Percentiles rank a stretch among this genome's conserved stretches.
These are phyloP conservation scores for Cirrhinus molitorella DNA, from an alignment of 2,797 vertebrate genomes.

Conservation along the genomic window DNA sequence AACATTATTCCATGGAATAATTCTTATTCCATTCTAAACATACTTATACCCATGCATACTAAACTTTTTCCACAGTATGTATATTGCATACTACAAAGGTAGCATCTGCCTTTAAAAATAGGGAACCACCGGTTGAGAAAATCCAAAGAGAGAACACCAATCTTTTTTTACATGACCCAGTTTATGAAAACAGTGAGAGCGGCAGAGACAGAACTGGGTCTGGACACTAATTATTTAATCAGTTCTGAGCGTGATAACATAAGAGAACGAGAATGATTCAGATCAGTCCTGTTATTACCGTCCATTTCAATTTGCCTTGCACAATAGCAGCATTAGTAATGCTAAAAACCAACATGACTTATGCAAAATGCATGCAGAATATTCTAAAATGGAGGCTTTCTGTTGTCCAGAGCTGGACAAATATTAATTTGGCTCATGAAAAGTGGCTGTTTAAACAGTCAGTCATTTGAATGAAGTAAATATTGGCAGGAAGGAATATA, in stretches of 20 bases:
- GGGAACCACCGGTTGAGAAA: neutral
- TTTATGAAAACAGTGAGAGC: slow-evolving; percentile 7
- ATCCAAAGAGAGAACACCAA: neutral
- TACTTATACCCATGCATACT: neutral
- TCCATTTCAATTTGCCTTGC: slow-evolving; percentile 6
- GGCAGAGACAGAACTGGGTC: slow-evolving; percentile 30
- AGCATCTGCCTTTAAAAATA: neutral
- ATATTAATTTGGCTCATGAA: slow-evolving; percentile 29
- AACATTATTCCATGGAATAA: too few relatives aligned
- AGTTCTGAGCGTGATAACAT: neutral
- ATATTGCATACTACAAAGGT: neutral
- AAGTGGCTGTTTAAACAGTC: slow-evolving; percentile 2
- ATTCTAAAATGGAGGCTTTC: neutral
- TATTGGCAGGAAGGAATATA: neutral
- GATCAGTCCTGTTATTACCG: neutral
- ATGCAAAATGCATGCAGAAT: slow-evolving; percentile 5
- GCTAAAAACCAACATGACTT: slow-evolving; percentile 3
- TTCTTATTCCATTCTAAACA: neutral
- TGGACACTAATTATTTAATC: slow-evolving; percentile 25
- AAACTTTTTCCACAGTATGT: neutral
- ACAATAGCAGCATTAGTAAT: neutral
- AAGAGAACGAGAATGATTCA: neutral
- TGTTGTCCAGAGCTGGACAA: slow-evolving; percentile 1
- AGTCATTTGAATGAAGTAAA: slow-evolving; percentile 14
- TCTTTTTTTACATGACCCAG: slow-evolving; percentile 17